phyloP scores from a whole-genome alignment of 2,888 invertebrate species.

The Flabesymbios commensalis region DNA sequence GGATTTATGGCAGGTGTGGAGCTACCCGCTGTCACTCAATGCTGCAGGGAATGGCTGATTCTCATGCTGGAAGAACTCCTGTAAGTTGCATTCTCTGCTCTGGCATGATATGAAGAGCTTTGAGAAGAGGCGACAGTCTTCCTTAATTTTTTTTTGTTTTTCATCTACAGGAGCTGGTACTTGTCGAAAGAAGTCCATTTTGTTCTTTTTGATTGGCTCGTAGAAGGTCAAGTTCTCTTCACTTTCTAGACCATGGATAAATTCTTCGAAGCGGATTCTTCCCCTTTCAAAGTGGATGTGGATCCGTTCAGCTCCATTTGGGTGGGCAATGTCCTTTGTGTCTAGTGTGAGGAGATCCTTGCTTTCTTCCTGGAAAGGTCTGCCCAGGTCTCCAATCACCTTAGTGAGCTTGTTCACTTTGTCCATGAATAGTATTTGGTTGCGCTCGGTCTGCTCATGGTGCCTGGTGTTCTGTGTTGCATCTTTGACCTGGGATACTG shows the following conservation, averaged over 20 bases:
- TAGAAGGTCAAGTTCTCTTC: slow-evolving; percentile 15
- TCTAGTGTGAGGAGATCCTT: slow-evolving; percentile 29
- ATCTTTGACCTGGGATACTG: slow-evolving; percentile 7
- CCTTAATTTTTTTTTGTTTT: slow-evolving; percentile 15
- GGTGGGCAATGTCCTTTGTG: slow-evolving; percentile 26
- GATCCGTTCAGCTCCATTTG: slow-evolving; percentile 22
- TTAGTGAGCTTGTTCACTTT: slow-evolving; percentile 23
- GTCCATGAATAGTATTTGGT: slow-evolving; percentile 8
- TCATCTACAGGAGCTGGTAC: neutral
- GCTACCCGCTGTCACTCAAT: slow-evolving; percentile 25
- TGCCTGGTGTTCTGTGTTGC: slow-evolving; percentile 1
- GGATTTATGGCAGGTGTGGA: slow-evolving; percentile 25
- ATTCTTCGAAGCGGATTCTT: neutral
- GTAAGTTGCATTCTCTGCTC: slow-evolving; percentile 23
- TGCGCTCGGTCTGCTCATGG: slow-evolving; percentile 9
- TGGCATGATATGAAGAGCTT: slow-evolving; percentile 31
- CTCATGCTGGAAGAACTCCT: slow-evolving; percentile 25
- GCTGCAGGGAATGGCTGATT: slow-evolving; percentile 30
- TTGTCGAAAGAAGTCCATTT: neutral
- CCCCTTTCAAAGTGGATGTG: slow-evolving; percentile 24
- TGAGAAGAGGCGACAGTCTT: slow-evolving; percentile 24
- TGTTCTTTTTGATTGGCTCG: neutral
- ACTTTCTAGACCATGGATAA: slow-evolving; percentile 10
- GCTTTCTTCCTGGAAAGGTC: slow-evolving; percentile 27
- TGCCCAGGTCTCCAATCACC: slow-evolving; percentile 23